phyloP scores from a whole-genome alignment of 1,140 invertebrate genomes.

The Drosophila azteca region DNA sequence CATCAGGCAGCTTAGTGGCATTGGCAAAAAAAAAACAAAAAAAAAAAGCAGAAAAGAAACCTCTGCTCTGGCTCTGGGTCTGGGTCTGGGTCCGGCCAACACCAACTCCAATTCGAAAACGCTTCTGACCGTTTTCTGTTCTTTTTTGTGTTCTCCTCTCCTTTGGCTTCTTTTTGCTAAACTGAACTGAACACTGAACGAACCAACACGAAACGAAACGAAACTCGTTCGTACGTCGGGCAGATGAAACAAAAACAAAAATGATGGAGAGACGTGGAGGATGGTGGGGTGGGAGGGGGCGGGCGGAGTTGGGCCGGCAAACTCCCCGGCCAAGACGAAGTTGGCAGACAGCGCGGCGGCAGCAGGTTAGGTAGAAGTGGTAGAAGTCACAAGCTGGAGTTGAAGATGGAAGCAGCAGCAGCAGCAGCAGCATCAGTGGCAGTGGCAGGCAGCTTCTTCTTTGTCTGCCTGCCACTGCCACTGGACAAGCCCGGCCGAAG shows the following conservation, averaged over 20 bases:
- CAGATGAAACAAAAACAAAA: slow-evolving; percentile 71
- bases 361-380: too few species aligned
- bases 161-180: slow-evolving; percentile 18
- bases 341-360: slow-evolving; percentile 56
- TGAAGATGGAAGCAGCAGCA: slow-evolving; percentile 4
- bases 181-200: slow-evolving; percentile 7
- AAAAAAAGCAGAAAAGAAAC: neutral
- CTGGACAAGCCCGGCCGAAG: slow-evolving; percentile 5
- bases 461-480: slow-evolving; percentile 13
- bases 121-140: slow-evolving; percentile 74
- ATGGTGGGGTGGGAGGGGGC: slow-evolving; percentile 18
- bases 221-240: slow-evolving; percentile 69
- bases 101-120: slow-evolving; percentile 29
- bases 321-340: slow-evolving; percentile 38
- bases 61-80: too few species aligned
- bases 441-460: slow-evolving; percentile 17
- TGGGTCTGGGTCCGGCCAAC: too few species aligned
- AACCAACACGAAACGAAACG: slow-evolving; percentile 10
- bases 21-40: slow-evolving; percentile 8
- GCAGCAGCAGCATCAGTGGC: slow-evolving; percentile 20
- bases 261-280: slow-evolving; percentile 28
- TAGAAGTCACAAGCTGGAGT: slow-evolving; percentile 23
- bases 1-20: slow-evolving; percentile 67
- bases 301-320: slow-evolving; percentile 25
- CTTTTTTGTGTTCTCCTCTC: slow-evolving; percentile 19